Evolutionary conservation across 2,888 invertebrate genomes (phyloP).

Genomic region (Micropterix aruncella): DNA sequence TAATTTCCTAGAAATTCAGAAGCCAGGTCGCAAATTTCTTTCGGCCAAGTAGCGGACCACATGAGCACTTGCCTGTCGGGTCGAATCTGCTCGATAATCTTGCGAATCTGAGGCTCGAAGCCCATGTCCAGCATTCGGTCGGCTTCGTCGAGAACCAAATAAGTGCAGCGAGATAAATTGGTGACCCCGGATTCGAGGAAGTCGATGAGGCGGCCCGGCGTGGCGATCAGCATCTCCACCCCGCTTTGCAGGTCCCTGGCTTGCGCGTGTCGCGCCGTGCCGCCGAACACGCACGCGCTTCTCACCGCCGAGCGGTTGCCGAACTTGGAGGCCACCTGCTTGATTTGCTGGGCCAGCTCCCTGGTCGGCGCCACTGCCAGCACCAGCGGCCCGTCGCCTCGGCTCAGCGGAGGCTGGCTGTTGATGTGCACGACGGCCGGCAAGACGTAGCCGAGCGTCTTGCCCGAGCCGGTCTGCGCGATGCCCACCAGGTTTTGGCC

Average conservation of each 20-base stretch:
- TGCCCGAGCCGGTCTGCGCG: slow-evolving; percentile 71
- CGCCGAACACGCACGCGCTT: slow-evolving; percentile 78
- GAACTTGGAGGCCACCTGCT: slow-evolving; percentile 65
- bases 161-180: slow-evolving; percentile 58
- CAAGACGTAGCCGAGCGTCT: slow-evolving; percentile 60
- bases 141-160: slow-evolving; percentile 79
- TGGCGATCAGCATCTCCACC: slow-evolving; percentile 77
- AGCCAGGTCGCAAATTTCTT: slow-evolving; percentile 81
- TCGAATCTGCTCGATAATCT: slow-evolving; percentile 80
- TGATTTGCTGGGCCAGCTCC: slow-evolving; percentile 67
- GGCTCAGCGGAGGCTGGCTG: slow-evolving; percentile 46
- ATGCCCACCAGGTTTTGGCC: slow-evolving; percentile 75
- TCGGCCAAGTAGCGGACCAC: slow-evolving; percentile 99
- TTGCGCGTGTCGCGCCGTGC: slow-evolving; percentile 58
- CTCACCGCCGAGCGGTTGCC: slow-evolving; percentile 53
- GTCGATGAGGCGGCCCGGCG: slow-evolving; percentile 76
- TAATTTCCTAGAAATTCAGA: slow-evolving; percentile 83
- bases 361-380: slow-evolving; percentile 69
- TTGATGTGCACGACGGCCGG: slow-evolving; percentile 77
- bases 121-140: slow-evolving; percentile 97
- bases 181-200: slow-evolving; percentile 61
- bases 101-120: slow-evolving; percentile 89
- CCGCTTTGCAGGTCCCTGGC: slow-evolving; percentile 50
- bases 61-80: slow-evolving; percentile 90
- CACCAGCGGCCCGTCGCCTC: slow-evolving; percentile 68